Base-by-base conservation (phyloP, 2,797 vertebrate species). In the Muscicapa striata region DNA sequence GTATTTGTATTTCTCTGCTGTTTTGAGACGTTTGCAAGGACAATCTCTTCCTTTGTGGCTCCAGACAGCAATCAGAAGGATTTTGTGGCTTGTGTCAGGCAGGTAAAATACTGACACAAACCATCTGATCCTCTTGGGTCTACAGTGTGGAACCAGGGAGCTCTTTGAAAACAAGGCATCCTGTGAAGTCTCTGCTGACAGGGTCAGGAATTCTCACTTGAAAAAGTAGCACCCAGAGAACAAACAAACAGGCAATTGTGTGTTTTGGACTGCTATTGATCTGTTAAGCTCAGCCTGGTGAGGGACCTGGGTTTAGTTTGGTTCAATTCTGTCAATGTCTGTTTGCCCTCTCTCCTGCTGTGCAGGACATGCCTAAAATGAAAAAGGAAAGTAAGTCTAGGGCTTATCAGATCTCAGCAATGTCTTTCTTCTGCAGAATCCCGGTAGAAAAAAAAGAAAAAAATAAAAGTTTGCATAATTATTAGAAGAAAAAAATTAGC, bases 161-260 rank as follows among this genome's bases (percentile, higher is more conserved):
- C 64, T 6, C 69, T 89, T 92, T 95, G 94, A 95, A 93, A 91
- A 79, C 27, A 46, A 87, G 64, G 32, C 68, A 70, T 85, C 64
- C 68, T 90, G 51, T 94, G 88, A 95, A 96, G 88, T 48, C 5
- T 29, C 57, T 87, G 66, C 63, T 94, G 75, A 9, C 64, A 68
- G 91, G 82, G 83, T 95, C 94, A 96, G 80, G 81, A 94, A 90
- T 89, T 62, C 68, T 91, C 36, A 20, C 62, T 94, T 49, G 64
- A 40, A 87, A 70, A 86, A 89, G 75, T 21, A 84, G 58, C 70
- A 82, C 52, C 77, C 83, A 77, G 74, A 87, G 92, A 90, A 91
- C 83, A 91, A 94, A 93, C 74, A 93, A 94, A 41, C 74, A 91
- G 68, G 14, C 46, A 67, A 6, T 82, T 70, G 45, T 73, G 32